phyloP scores from a whole-genome alignment of 1,140 invertebrate genomes.

The Drosophila ficusphila region DNA sequence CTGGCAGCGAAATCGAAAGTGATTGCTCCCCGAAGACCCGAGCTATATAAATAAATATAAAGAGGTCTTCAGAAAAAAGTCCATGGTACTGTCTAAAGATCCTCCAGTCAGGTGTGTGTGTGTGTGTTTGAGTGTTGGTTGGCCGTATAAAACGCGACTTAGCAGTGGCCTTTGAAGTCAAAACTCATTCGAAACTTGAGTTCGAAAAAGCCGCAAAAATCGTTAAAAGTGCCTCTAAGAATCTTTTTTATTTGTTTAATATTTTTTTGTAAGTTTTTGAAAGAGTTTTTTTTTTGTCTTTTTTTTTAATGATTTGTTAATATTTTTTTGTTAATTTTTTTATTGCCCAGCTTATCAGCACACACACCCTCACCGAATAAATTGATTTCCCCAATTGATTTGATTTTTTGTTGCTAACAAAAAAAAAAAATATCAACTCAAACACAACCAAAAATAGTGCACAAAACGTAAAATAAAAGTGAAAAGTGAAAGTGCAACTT shows the following conservation, averaged over 20 bases:
- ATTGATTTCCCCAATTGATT: slow-evolving; percentile 43
- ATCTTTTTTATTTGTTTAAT: neutral
- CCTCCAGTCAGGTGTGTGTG: slow-evolving; percentile 16
- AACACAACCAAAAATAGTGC: slow-evolving; percentile 23
- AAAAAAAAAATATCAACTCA: slow-evolving; percentile 39
- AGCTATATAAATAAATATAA: slow-evolving; percentile 17
- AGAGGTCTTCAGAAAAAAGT: slow-evolving; percentile 14
- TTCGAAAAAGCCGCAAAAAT: slow-evolving; percentile 12
- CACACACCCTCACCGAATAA: slow-evolving; percentile 10
- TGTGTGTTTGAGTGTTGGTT: slow-evolving; percentile 16
- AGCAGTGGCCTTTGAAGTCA: slow-evolving; percentile 10
- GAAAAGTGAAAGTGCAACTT: slow-evolving; percentile 80
- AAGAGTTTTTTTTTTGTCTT: neutral
- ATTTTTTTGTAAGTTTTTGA: slow-evolving; percentile 15
- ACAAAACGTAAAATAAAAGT: slow-evolving; percentile 55
- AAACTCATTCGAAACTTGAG: slow-evolving; percentile 4
- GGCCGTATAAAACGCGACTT: slow-evolving; percentile 17
- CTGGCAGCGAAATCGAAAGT: slow-evolving; percentile 84
- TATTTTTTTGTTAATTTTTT: neutral
- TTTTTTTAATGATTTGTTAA: neutral
- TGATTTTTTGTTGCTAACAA: slow-evolving; percentile 16
- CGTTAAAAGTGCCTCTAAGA: slow-evolving; percentile 4
- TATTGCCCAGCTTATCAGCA: neutral
- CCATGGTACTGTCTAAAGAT: slow-evolving; percentile 22
- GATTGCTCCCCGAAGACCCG: slow-evolving; percentile 73